Conservation (phyloP, 2,888 invertebrate species). For the Aphidoletes aphidimyza region DNA sequence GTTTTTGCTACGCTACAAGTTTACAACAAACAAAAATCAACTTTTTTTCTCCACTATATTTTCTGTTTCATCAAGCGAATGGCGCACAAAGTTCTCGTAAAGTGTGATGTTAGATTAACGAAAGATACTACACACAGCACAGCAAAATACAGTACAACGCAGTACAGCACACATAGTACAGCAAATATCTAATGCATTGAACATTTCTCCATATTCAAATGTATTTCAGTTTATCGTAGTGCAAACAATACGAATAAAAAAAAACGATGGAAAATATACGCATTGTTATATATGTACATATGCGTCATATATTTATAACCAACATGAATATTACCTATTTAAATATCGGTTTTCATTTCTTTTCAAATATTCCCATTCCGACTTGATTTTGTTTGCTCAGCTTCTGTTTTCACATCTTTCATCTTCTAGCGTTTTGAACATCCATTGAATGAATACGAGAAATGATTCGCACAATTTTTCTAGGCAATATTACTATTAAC, state of each 20-base stretch:
- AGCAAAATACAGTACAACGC: background rate
- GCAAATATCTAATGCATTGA: background rate
- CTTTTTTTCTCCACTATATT: conserved; percentile 45
- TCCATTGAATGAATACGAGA: background rate
- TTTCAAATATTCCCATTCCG: background rate
- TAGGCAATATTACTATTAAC: too few relatives aligned
- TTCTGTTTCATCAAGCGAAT: conserved; percentile 32
- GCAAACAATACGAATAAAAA: background rate
- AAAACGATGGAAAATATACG: background rate
- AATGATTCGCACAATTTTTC: background rate
- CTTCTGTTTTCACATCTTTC: background rate
- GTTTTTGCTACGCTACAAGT: conserved; percentile 50
- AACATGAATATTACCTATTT: background rate
- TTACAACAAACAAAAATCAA: conserved; percentile 1
- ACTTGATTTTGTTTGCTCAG: conserved; percentile 18
- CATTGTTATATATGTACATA: background rate
- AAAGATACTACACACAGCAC: too few relatives aligned
- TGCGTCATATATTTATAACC: background rate
- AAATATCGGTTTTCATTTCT: conserved; percentile 49
- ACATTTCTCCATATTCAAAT: conserved; percentile 27
- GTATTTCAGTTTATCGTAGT: background rate
- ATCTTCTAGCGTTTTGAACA: background rate
- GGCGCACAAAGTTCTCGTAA: conserved; percentile 9
- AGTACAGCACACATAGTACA: background rate
- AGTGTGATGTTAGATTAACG: background rate